Base-by-base conservation (phyloP, 1,140 invertebrate species). In the Elysia chlorotica region DNA sequence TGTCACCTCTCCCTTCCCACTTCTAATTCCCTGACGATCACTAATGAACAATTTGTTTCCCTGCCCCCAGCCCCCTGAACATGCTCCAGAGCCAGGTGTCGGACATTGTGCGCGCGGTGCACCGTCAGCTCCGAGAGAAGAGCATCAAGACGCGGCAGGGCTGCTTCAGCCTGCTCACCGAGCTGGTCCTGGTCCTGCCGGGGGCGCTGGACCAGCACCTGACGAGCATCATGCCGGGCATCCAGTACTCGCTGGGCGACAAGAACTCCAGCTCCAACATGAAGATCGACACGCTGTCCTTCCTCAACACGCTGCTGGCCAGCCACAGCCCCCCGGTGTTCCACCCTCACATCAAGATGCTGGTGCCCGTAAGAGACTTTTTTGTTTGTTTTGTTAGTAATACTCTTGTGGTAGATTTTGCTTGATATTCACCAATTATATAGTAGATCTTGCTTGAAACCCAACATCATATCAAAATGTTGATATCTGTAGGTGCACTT, bases 241-340 rank as follows among this genome's bases (percentile, higher is more conserved):
- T 98, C 78, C 93, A 95, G 79, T 97, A 94, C 83, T 96, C 95
- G 14, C 89, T 98, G 28, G 92, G 93, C 91, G 96, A 98, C 81
- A 97, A 97, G 81, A 95, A 94, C 82, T 95, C 96, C 0, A 96
- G 94, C 35, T 97, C 96, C 59, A 98, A 97, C 81, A 99, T 99
- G 95, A 99, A 99, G 89, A 99, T 99, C 76, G 97, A 99, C 82
- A 96, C 97, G 0, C 87, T 99, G 71, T 92, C 95, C 56, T 99
- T 99, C 88, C 89, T 99, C 5, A 93, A 96, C 85, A 94, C 93
- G 78, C 87, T 98, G 65, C 86, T 99, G 33, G 91, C 92, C 37
- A 93, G 94, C 5, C 97, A 99, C 88, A 91, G 91, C 54, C 92
- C 94, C 91, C 82, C 90, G 33, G 85, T 94, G 10, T 94, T 95